A percentile compares a stretch with the other conserved stretches of the same genome.
These are phyloP conservation scores for Hydrocynus forskahlii DNA, from an alignment of 2,797 vertebrate genomes.

Conservation along the genomic window DNA sequence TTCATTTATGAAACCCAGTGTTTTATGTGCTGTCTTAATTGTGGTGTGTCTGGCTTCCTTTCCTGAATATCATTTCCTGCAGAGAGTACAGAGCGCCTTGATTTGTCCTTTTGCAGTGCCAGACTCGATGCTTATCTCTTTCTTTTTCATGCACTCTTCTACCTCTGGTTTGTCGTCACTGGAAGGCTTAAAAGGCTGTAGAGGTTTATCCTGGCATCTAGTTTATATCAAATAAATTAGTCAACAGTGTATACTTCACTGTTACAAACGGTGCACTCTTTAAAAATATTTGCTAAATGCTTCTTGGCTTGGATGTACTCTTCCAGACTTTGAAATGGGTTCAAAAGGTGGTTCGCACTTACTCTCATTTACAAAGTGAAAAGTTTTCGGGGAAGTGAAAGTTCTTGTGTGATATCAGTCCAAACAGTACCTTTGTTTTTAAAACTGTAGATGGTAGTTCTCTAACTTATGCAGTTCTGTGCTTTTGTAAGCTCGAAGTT, in stretches of 20 bases:
- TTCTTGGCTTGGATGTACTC: neutral
- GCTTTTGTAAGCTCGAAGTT: neutral
- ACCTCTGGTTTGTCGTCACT: neutral
- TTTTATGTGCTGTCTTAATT: slow-evolving; percentile 59
- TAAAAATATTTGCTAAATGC: neutral
- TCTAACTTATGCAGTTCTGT: too few relatives aligned
- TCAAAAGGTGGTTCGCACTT: neutral
- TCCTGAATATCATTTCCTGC: slow-evolving; percentile 55
- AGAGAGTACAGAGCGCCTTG: slow-evolving; percentile 45
- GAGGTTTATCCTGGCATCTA: slow-evolving; percentile 3
- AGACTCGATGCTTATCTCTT: slow-evolving; percentile 48
- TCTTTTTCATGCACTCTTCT: slow-evolving; percentile 13
- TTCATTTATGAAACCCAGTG: slow-evolving; percentile 49
- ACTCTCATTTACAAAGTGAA: too few relatives aligned
- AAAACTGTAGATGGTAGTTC: too few relatives aligned
- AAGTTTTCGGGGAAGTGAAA: neutral
- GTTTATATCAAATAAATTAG: neutral
- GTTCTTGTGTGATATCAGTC: too few relatives aligned
- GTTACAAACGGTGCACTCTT: neutral
- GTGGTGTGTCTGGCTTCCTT: slow-evolving; percentile 45
- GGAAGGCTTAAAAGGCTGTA: slow-evolving; percentile 5
- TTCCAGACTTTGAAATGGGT: neutral
- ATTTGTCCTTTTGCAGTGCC: slow-evolving; percentile 43
- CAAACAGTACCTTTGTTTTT: too few relatives aligned
- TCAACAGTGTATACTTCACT: slow-evolving; percentile 7